A percentile compares a stretch with the other conserved stretches of the same genome.
These are phyloP conservation scores for Eleginops maclovinus DNA, from an alignment of 2,113 vertebrate genomes.

Conservation along the genomic window DNA sequence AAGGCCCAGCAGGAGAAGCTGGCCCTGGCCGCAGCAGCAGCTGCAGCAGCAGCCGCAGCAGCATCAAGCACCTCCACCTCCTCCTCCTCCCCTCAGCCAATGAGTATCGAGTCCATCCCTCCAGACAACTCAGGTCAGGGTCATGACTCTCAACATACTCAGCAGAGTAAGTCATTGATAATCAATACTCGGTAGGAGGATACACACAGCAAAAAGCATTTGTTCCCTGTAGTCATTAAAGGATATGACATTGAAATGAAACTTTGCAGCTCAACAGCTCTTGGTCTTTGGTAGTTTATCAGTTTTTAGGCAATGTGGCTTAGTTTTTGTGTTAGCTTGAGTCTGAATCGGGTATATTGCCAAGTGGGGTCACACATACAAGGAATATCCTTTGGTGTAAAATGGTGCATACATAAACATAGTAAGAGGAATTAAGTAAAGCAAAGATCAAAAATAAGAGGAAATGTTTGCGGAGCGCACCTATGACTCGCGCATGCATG, in stretches of 20 bases:
- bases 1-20: conserved; percentile 94
- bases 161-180: conserved; percentile 18
- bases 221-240: conserved; percentile 6
- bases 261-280: background rate
- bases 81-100: conserved; percentile 75
- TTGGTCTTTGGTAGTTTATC: background rate
- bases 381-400: no score
- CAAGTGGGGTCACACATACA: no score
- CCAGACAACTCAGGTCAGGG: conserved; percentile 78
- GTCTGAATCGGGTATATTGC: no score
- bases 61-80: conserved; percentile 64
- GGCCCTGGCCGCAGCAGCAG: conserved; percentile 79
- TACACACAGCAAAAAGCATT: background rate
- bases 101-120: conserved; percentile 77
- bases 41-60: conserved; percentile 3
- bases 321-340: no score
- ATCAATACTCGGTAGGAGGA: conserved; percentile 23
- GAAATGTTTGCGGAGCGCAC: no score
- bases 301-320: no score
- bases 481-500: no score
- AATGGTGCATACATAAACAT: no score
- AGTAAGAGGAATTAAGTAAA: no score
- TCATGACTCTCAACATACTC: background rate
- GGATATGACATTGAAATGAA: conserved; percentile 8
- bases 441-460: no score